phyloP scores from a whole-genome alignment of 2,888 invertebrate genomes.

The Stegana nigrithorax region DNA sequence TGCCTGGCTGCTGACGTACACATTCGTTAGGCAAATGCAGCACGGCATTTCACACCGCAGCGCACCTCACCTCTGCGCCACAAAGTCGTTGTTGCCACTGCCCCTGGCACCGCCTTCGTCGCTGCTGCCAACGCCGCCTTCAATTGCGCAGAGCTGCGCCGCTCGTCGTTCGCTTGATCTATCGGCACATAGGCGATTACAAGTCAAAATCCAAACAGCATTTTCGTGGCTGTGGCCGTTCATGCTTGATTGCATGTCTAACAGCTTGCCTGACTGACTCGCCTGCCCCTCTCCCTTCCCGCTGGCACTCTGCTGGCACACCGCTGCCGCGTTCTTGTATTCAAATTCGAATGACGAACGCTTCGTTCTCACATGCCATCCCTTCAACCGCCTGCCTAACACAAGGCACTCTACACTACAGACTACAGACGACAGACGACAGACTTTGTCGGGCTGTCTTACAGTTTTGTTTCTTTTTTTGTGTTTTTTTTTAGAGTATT shows the following conservation, averaged over 20 bases:
- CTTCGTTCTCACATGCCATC: constrained; percentile 8
- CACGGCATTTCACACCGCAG: too few relatives aligned
- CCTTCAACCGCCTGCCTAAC: too few relatives aligned
- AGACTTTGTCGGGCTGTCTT: neutral
- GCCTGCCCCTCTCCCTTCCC: neutral
- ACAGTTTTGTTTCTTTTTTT: too few relatives aligned
- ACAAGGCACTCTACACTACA: too few relatives aligned
- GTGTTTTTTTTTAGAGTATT: constrained; percentile 40
- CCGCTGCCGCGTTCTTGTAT: too few relatives aligned
- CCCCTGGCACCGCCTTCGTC: too few relatives aligned
- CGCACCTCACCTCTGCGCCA: constrained; percentile 48
- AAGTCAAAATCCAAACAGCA: constrained; percentile 44
- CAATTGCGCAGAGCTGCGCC: too few relatives aligned
- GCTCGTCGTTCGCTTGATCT: too few relatives aligned
- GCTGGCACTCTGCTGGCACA: neutral
- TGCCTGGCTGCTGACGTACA: too few relatives aligned
- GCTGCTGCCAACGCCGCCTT: too few relatives aligned
- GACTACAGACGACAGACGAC: too few relatives aligned
- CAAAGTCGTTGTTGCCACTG: neutral
- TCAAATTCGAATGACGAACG: constrained; percentile 9
- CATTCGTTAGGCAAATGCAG: constrained; percentile 57
- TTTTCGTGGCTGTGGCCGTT: constrained; percentile 44
- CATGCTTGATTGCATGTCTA: constrained; percentile 58
- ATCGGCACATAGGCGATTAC: constrained; percentile 56
- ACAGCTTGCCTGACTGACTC: constrained; percentile 37